Evolutionary conservation across 2,797 vertebrate species (phyloP).

Genomic region (Sebastiscus tertius): DNA sequence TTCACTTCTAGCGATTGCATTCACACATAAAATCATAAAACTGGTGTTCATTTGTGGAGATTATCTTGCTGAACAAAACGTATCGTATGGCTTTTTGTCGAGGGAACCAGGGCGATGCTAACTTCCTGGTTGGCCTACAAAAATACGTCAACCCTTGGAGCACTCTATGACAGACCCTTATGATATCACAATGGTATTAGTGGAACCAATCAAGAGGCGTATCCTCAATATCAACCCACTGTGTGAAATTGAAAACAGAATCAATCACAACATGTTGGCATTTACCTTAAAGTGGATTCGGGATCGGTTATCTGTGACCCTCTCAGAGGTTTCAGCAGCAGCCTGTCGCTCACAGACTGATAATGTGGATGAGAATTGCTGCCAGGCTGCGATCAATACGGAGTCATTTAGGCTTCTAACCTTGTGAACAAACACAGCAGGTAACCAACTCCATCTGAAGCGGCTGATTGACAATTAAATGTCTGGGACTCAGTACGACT

Average conservation of each 20-base stretch:
- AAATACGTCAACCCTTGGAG: too few relatives aligned
- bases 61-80: too few relatives aligned
- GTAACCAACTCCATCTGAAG: background rate
- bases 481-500: background rate
- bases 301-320: background rate
- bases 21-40: too few relatives aligned
- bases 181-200: background rate
- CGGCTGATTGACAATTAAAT: background rate
- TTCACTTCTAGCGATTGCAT: too few relatives aligned
- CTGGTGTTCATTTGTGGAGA: too few relatives aligned
- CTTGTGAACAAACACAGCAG: background rate
- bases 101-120: too few relatives aligned
- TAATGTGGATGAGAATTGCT: background rate
- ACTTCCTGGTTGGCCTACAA: too few relatives aligned
- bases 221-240: background rate
- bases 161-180: background rate
- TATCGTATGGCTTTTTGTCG: too few relatives aligned
- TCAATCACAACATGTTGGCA: background rate
- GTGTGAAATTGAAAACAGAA: background rate
- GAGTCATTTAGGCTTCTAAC: background rate
- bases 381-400: background rate
- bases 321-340: background rate
- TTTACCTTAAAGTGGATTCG: background rate
- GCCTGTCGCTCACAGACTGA: background rate
- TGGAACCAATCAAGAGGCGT: background rate